Percentiles rank a stretch among this genome's conserved stretches.
Evolutionary conservation across 2,113 vertebrate species (phyloP).

Genomic region (Aleadryas rufinucha): DNA sequence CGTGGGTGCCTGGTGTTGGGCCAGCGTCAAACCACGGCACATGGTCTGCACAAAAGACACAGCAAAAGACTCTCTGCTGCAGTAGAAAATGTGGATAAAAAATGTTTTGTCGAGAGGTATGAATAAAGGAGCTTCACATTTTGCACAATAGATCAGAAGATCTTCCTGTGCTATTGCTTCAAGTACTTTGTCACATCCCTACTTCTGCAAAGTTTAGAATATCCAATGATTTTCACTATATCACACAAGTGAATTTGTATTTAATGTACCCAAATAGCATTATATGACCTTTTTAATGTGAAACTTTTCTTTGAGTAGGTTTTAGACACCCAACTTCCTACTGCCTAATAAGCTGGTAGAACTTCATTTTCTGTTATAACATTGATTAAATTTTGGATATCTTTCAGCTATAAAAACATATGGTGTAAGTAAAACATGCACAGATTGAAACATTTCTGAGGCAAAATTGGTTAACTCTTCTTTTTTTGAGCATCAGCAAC

Average conservation of each 20-base stretch:
- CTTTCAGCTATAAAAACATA: conserved; percentile 20
- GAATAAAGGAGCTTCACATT: not conserved
- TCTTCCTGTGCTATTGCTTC: not conserved
- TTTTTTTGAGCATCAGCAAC: not conserved
- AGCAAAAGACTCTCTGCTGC: not conserved
- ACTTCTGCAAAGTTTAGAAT: not conserved
- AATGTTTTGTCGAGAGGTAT: rapidly evolving
- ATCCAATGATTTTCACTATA: not conserved
- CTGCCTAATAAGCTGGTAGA: not conserved
- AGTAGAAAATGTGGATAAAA: not conserved
- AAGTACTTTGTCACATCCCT: not conserved
- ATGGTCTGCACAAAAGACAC: not conserved
- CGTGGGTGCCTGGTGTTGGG: too few relatives aligned
- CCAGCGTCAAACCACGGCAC: too few relatives aligned
- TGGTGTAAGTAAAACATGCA: conserved; percentile 43
- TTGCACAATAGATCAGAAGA: not conserved
- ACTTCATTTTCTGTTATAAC: not conserved
- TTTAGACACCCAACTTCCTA: not conserved
- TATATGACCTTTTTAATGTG: not conserved
- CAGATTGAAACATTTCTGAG: conserved; percentile 42
- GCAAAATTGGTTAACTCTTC: not conserved
- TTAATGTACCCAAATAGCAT: not conserved
- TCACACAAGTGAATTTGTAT: not conserved
- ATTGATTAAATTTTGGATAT: not conserved
- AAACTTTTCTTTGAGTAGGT: not conserved